Percentiles rank a stretch among this genome's conserved stretches.
Conservation (phyloP, 1,140 invertebrate species). For the Cydia splendana region DNA sequence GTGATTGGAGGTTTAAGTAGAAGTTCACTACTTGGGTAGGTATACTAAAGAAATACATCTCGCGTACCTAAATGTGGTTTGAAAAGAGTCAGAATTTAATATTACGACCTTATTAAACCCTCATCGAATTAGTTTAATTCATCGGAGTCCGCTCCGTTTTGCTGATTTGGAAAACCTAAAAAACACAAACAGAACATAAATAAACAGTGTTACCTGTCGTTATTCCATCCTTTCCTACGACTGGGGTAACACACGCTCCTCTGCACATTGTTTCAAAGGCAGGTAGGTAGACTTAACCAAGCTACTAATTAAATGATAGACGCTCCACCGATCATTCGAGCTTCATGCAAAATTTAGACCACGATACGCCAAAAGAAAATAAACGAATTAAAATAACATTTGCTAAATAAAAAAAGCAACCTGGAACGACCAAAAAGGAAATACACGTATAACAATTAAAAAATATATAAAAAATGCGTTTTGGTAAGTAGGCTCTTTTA, state of each 20-base stretch:
- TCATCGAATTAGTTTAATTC: not conserved
- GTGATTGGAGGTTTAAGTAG: not conserved
- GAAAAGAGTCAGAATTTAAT: too few relatives aligned
- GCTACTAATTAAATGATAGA: slow-evolving; percentile 57
- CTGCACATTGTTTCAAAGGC: slow-evolving; percentile 50
- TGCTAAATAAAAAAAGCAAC: not conserved
- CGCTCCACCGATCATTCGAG: slow-evolving; percentile 52
- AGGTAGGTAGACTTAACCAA: slow-evolving; percentile 49
- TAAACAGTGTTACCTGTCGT: slow-evolving; percentile 17
- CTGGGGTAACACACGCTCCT: slow-evolving; percentile 42
- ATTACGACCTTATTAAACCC: too few relatives aligned
- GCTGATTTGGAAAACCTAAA: not conserved
- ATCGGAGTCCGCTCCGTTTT: not conserved
- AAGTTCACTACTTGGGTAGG: not conserved
- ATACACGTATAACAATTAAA: too few relatives aligned
- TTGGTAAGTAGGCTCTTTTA: too few relatives aligned
- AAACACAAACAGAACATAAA: slow-evolving; percentile 4
- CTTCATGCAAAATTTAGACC: slow-evolving; percentile 41
- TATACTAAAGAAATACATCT: too few relatives aligned
- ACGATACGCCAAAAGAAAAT: slow-evolving; percentile 23
- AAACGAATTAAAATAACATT: not conserved
- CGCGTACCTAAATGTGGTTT: too few relatives aligned
- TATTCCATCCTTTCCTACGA: slow-evolving; percentile 21
- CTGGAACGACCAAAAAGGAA: too few relatives aligned
- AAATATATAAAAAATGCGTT: too few relatives aligned